Evolutionary conservation across 2,888 invertebrate species (phyloP).

Genomic region (Monopis laevigella): DNA sequence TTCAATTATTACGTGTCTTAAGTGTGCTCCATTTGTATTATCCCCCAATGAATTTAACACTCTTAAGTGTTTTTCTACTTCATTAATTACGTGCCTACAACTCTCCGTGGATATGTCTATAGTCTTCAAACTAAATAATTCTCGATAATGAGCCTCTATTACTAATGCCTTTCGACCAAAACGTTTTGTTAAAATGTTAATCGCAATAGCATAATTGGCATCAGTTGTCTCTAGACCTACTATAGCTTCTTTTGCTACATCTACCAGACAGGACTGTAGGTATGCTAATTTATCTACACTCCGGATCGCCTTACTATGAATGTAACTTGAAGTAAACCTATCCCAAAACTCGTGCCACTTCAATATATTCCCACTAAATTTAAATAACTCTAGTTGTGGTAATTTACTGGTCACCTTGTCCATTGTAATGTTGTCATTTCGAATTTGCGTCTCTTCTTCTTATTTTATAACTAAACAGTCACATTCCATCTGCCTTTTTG

Average conservation of each 20-base stretch:
- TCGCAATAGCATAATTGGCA: conserved; percentile 19
- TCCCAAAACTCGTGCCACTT: conserved; percentile 23
- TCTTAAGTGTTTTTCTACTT: conserved; percentile 17
- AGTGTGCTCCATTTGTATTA: background rate
- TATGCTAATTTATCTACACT: conserved; percentile 23
- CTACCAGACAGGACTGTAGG: conserved; percentile 19
- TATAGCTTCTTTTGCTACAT: conserved; percentile 17
- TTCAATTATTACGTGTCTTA: conserved; percentile 20
- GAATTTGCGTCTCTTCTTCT: no score
- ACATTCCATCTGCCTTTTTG: no score
- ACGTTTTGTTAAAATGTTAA: conserved; percentile 17
- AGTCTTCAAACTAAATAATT: conserved; percentile 17
- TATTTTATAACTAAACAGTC: no score
- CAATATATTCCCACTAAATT: conserved; percentile 21
- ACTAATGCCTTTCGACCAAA: conserved; percentile 15
- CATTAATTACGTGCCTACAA: conserved; percentile 17
- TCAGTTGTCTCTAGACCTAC: conserved; percentile 20
- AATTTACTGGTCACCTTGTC: conserved; percentile 7
- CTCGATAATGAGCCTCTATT: conserved; percentile 20
- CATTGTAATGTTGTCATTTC: no score
- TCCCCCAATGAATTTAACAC: background rate
- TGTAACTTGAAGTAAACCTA: conserved; percentile 20
- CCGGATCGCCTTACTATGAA: conserved; percentile 17
- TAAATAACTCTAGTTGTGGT: conserved; percentile 17
- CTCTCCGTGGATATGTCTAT: conserved; percentile 8